Percentiles rank a stretch among this genome's conserved stretches.
Conservation (phyloP, 1,140 invertebrate genomes). For the Diabrotica virgifera region DNA sequence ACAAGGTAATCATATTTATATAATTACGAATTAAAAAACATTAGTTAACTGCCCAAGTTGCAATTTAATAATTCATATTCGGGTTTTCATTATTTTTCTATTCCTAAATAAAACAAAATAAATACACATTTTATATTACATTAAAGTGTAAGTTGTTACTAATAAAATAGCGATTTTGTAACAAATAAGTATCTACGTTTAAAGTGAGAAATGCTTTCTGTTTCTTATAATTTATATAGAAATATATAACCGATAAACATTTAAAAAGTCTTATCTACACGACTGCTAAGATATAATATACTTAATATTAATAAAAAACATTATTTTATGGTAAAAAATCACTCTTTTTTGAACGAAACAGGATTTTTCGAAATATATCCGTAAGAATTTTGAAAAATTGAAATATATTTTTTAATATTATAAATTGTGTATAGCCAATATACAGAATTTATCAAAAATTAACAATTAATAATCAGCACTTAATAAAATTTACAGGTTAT, state of each 20-base stretch:
- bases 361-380: constrained; percentile 1
- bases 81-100: background rate
- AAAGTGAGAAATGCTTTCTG: background rate
- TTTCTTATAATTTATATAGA: no score
- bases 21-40: no score
- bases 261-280: background rate
- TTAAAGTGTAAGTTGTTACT: background rate
- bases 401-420: no score
- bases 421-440: no score
- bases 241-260: background rate
- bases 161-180: constrained; percentile 1
- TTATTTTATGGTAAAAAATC: constrained; percentile 4
- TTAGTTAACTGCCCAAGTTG: no score
- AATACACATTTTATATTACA: constrained; percentile 3
- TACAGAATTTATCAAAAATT: no score
- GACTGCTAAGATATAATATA: background rate
- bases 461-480: no score
- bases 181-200: background rate
- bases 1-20: background rate
- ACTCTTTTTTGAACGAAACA: constrained; percentile 9
- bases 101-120: background rate
- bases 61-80: background rate
- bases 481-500: no score
- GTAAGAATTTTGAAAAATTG: background rate
- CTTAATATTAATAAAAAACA: constrained; percentile 3